phyloP scores from a whole-genome alignment of 2,113 vertebrate species.

The Pyxicephalus adspersus region DNA sequence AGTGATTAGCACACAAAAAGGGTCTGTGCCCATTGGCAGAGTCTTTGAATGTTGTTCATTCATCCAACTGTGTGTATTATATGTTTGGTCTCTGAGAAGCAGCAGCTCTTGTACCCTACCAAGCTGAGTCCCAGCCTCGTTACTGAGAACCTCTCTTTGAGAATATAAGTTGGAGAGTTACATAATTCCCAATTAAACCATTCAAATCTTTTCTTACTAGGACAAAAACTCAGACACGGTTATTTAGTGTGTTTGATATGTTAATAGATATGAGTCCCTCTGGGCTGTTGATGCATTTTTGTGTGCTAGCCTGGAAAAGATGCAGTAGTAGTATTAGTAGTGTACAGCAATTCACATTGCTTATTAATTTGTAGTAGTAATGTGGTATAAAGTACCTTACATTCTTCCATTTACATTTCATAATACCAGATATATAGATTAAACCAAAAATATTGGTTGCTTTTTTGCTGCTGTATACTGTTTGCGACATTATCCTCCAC shows the following conservation, averaged over 20 bases:
- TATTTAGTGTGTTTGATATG: not conserved
- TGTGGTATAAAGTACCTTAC: too few species aligned
- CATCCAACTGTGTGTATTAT: slow-evolving; percentile 85
- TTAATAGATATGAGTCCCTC: not conserved
- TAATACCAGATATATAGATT: too few species aligned
- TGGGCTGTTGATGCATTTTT: too few species aligned
- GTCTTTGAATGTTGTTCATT: slow-evolving; percentile 86
- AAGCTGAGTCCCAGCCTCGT: slow-evolving; percentile 51
- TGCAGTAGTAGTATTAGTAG: too few species aligned
- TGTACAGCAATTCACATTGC: too few species aligned
- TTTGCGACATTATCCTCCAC: too few species aligned
- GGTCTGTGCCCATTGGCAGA: slow-evolving; percentile 75
- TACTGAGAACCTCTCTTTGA: slow-evolving; percentile 49
- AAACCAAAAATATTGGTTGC: too few species aligned
- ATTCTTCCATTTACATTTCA: too few species aligned
- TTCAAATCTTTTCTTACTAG: slow-evolving; percentile 2
- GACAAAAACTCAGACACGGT: not conserved
- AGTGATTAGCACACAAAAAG: slow-evolving; percentile 80
- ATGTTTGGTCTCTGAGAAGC: slow-evolving; percentile 69
- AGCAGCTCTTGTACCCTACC: slow-evolving; percentile 60
- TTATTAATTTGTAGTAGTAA: too few species aligned
- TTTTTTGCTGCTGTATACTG: too few species aligned
- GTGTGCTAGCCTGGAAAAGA: too few species aligned
- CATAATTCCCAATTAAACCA: slow-evolving; percentile 27
- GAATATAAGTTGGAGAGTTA: slow-evolving; percentile 64